Percentiles rank a stretch among this genome's conserved stretches.
Evolutionary conservation across 2,797 vertebrate genomes (phyloP).

Genomic region (Acipenser oxyrinchus): DNA sequence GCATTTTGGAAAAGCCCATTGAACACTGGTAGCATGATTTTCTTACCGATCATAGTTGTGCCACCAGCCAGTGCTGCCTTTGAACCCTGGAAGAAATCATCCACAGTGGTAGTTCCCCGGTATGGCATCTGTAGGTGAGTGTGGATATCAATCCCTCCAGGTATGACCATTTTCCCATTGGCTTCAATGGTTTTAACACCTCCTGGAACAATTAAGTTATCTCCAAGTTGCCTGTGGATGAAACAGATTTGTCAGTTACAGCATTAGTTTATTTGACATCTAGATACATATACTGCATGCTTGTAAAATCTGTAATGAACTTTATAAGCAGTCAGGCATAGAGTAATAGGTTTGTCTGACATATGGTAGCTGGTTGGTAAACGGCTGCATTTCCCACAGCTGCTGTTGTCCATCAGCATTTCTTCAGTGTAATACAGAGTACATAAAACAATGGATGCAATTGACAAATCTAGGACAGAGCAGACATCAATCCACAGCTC

Average conservation of each 20-base stretch:
- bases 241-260: neutral
- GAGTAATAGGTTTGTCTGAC: neutral
- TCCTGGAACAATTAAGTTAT: conserved; percentile 94
- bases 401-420: conserved; percentile 24
- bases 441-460: conserved; percentile 36
- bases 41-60: conserved; percentile 95
- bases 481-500: neutral
- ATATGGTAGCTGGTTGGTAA: conserved; percentile 40
- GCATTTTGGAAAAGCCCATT: no score
- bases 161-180: conserved; percentile 95
- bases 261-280: neutral
- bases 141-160: conserved; percentile 92
- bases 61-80: conserved; percentile 88
- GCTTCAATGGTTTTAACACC: conserved; percentile 93
- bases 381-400: conserved; percentile 41
- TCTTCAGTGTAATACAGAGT: conserved; percentile 7
- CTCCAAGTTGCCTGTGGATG: conserved; percentile 84
- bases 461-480: conserved; percentile 27
- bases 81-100: conserved; percentile 88
- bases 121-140: conserved; percentile 97
- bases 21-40: neutral
- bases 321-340: neutral
- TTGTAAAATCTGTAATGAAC: no score
- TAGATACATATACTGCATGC: neutral
- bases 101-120: conserved; percentile 86